phyloP scores from a whole-genome alignment of 92 coral and sea anemone species.

The Nematostella vectensis region DNA sequence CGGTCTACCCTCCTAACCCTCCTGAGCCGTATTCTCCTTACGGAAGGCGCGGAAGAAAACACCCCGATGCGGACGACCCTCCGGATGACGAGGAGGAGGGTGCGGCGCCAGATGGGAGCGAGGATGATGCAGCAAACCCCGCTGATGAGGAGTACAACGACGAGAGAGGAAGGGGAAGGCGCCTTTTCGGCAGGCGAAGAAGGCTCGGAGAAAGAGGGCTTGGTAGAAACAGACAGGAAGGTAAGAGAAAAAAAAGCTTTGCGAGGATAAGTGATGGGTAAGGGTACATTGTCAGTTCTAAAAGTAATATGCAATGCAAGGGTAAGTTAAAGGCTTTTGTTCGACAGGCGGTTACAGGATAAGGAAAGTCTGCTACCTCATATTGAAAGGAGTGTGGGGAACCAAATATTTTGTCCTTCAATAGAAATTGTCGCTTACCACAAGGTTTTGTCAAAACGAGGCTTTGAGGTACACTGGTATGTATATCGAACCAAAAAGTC shows the following conservation, averaged over 20 bases:
- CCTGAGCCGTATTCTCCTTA: not conserved
- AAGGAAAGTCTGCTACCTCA: too few relatives aligned
- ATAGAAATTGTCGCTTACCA: too few relatives aligned
- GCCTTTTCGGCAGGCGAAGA: not conserved
- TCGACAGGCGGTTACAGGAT: too few relatives aligned
- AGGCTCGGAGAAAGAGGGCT: not conserved
- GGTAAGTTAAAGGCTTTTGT: too few relatives aligned
- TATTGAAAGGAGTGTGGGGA: too few relatives aligned
- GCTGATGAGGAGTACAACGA: conserved; percentile 24
- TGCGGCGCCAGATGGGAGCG: conserved; percentile 1
- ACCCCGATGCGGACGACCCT: conserved; percentile 4
- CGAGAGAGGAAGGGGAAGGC: not conserved
- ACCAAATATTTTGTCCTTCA: too few relatives aligned
- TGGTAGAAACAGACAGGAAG: not conserved
- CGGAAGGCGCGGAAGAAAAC: conserved; percentile 11
- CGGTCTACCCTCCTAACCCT: not conserved
- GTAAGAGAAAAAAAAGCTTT: not conserved
- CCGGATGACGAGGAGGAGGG: conserved; percentile 8
- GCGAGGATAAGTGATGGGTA: too few relatives aligned
- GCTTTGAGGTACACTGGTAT: too few relatives aligned
- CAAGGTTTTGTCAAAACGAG: too few relatives aligned
- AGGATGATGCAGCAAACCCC: conserved; percentile 14
- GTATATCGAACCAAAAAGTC: too few relatives aligned
- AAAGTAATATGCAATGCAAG: too few relatives aligned
- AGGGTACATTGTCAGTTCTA: too few relatives aligned